Evolutionary conservation across 2,888 invertebrate species (phyloP).

Genomic region (Eupeodes latifasciatus): DNA sequence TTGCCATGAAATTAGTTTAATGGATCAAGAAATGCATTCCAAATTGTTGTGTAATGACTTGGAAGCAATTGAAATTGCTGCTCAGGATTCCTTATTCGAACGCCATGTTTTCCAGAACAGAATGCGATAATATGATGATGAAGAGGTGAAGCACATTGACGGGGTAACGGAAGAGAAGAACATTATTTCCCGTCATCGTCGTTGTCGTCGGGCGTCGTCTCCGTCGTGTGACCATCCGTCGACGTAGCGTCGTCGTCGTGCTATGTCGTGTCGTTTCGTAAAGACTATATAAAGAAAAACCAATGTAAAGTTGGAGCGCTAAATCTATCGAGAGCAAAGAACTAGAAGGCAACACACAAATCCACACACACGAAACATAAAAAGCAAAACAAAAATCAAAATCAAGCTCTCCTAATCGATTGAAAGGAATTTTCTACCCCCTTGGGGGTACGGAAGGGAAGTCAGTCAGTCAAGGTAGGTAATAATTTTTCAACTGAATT

Average conservation of each 20-base stretch:
- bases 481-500: slow-evolving; percentile 52
- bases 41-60: slow-evolving; percentile 74
- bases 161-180: slow-evolving; percentile 3
- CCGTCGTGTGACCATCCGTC: background rate
- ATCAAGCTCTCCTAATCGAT: slow-evolving; percentile 69
- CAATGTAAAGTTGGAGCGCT: background rate
- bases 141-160: background rate
- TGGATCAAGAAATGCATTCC: slow-evolving; percentile 75
- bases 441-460: background rate
- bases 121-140: background rate
- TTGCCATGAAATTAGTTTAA: slow-evolving; percentile 74
- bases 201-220: background rate
- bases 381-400: slow-evolving; percentile 30
- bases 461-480: slow-evolving; percentile 25
- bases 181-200: background rate
- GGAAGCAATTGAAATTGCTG: slow-evolving; percentile 73
- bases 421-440: slow-evolving; percentile 62
- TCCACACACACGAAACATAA: background rate
- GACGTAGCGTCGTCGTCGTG: background rate
- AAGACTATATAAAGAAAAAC: slow-evolving; percentile 27
- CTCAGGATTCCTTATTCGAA: slow-evolving; percentile 51
- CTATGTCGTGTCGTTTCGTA: slow-evolving; percentile 2
- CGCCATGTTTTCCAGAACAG: slow-evolving; percentile 28
- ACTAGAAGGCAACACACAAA: slow-evolving; percentile 15
- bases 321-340: slow-evolving; percentile 25